Percentiles rank a stretch among this genome's conserved stretches.
These are phyloP conservation scores for Cygnus buccinator DNA, from an alignment of 2,113 vertebrate genomes.

Conservation along the genomic window DNA sequence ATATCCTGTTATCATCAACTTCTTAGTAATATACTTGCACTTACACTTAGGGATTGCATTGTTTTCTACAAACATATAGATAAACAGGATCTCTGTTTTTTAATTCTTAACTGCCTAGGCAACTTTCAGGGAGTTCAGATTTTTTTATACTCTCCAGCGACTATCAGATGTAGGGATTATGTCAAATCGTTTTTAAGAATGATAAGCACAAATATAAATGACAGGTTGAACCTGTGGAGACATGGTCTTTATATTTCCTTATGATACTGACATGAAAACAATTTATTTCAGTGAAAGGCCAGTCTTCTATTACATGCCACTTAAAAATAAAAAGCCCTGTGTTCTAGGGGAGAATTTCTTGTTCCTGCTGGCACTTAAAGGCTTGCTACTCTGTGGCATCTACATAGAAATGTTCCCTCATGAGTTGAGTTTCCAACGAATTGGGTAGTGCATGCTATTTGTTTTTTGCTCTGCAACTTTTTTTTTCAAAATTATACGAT, in stretches of 20 bases:
- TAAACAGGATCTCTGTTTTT: neutral
- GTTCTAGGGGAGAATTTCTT: neutral
- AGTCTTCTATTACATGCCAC: neutral
- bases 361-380: neutral
- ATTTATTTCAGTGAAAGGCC: neutral
- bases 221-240: neutral
- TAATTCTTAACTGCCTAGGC: neutral
- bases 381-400: neutral
- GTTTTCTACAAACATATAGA: neutral
- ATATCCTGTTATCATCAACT: neutral
- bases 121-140: neutral
- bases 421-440: neutral
- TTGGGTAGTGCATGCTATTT: neutral
- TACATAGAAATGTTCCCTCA: neutral
- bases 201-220: neutral
- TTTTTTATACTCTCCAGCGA: neutral
- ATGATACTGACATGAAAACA: neutral
- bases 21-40: neutral
- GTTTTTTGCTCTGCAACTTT: neutral
- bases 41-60: neutral
- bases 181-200: neutral
- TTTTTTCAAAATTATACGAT: neutral
- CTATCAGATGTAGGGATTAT: neutral
- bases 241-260: neutral
- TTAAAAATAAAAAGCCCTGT: neutral